Evolutionary conservation across 1,140 invertebrate genomes (phyloP).

Genomic region (Drosophila parvula): DNA sequence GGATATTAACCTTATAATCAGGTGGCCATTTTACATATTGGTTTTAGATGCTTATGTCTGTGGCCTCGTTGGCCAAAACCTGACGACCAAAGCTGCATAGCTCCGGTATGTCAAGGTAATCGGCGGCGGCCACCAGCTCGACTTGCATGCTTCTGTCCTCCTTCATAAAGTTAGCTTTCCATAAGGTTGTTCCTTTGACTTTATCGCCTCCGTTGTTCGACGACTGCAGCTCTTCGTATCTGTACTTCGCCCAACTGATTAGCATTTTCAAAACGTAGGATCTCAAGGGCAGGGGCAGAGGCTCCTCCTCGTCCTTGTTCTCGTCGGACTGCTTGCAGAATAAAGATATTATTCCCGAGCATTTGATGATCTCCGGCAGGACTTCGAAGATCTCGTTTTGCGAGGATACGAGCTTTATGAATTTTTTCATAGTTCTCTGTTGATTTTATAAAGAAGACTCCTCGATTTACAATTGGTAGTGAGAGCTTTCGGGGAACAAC

Average conservation of each 20-base stretch:
- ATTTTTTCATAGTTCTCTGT: background rate
- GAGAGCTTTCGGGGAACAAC: too few species aligned
- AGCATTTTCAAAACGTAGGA: background rate
- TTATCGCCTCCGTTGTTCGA: too few species aligned
- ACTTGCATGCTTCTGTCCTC: background rate
- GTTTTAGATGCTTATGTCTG: background rate
- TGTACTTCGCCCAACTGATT: background rate
- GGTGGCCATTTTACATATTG: too few species aligned
- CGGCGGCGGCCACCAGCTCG: background rate
- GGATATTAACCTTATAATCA: too few species aligned
- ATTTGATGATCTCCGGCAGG: background rate
- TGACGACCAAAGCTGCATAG: background rate
- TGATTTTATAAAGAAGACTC: background rate
- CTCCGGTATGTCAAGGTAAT: constrained; percentile 1
- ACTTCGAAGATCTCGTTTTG: background rate
- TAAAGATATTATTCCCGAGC: background rate
- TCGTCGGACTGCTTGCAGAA: background rate
- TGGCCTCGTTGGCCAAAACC: background rate
- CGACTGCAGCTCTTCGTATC: background rate
- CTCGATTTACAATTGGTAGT: too few species aligned
- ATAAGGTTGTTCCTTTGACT: background rate
- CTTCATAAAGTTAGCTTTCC: background rate
- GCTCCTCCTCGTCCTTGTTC: background rate
- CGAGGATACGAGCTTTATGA: background rate
- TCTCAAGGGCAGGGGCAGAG: background rate